phyloP scores from a whole-genome alignment of 1,140 invertebrate species.

The Zaprionus vittiger region DNA sequence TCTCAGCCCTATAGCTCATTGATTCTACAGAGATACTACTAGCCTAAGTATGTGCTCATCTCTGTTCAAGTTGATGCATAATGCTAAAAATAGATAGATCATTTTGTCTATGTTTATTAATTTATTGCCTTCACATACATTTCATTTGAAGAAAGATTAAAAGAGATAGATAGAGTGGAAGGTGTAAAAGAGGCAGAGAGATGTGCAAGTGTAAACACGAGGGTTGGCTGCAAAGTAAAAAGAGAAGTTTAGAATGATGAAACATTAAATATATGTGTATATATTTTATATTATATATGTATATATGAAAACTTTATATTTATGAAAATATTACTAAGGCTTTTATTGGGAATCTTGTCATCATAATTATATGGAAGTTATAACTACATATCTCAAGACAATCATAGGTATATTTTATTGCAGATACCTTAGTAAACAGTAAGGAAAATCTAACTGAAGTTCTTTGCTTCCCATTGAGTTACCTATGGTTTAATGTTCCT shows the following conservation, averaged over 20 bases:
- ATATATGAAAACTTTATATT: no score
- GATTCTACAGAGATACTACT: neutral
- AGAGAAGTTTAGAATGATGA: neutral
- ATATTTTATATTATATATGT: no score
- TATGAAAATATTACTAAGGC: no score
- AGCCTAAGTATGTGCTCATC: conserved; percentile 59
- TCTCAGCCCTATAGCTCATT: conserved; percentile 3
- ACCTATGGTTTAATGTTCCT: no score
- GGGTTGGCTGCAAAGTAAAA: conserved; percentile 26
- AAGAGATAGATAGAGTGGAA: neutral
- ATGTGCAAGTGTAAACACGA: conserved; percentile 17
- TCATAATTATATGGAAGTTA: no score
- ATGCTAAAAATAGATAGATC: conserved; percentile 59
- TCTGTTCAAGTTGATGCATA: conserved; percentile 34
- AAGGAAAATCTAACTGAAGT: no score
- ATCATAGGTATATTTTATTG: no score
- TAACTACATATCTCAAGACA: no score
- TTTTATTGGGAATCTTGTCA: no score
- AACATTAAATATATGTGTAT: neutral
- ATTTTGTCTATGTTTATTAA: conserved; percentile 30
- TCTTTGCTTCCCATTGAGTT: no score
- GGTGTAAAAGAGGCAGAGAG: neutral
- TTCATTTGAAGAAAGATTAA: conserved; percentile 40
- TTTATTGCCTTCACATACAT: conserved; percentile 68
- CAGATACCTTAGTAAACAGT: no score